phyloP scores from a whole-genome alignment of 2,888 invertebrate species.

The Orchesella flavescens region DNA sequence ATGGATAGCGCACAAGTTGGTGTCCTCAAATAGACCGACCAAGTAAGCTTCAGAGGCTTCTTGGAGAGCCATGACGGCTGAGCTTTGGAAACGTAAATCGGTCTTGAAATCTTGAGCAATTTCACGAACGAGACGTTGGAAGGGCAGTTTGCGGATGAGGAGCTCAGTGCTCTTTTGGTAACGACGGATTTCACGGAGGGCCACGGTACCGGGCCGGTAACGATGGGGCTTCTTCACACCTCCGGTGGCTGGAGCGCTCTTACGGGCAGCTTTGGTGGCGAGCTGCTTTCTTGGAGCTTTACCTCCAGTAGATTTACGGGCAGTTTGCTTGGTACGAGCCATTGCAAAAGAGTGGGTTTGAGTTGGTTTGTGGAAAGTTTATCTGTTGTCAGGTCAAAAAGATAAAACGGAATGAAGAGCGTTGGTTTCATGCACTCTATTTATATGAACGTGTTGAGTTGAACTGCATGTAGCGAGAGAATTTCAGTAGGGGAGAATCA shows the following conservation, averaged over 20 bases:
- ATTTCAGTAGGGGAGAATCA: too few species aligned
- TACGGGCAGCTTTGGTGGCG: constrained; percentile 95
- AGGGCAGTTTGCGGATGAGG: constrained; percentile 18
- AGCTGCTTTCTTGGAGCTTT: constrained; percentile 95
- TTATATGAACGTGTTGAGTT: too few species aligned
- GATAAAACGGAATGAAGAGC: too few species aligned
- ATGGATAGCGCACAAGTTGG: constrained; percentile 97
- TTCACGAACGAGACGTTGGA: not conserved
- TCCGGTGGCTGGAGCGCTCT: constrained; percentile 94
- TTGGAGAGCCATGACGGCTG: not conserved
- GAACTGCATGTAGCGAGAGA: too few species aligned
- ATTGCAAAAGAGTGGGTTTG: constrained; percentile 75
- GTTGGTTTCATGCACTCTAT: too few species aligned
- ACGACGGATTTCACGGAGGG: constrained; percentile 79
- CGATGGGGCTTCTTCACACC: constrained; percentile 98
- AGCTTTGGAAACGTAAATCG: not conserved
- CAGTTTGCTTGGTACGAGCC: constrained; percentile 98
- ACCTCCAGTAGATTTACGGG: constrained; percentile 97
- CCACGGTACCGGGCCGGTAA: constrained; percentile 95
- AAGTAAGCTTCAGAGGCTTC: constrained; percentile 77
- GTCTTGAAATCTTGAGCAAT: not conserved
- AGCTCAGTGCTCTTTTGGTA: constrained; percentile 21
- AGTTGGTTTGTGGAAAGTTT: too few species aligned
- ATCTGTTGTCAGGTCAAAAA: too few species aligned
- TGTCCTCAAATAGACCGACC: constrained; percentile 92